Evolutionary conservation across 2,113 vertebrate genomes (phyloP).

Genomic region (Camelus dromedarius): DNA sequence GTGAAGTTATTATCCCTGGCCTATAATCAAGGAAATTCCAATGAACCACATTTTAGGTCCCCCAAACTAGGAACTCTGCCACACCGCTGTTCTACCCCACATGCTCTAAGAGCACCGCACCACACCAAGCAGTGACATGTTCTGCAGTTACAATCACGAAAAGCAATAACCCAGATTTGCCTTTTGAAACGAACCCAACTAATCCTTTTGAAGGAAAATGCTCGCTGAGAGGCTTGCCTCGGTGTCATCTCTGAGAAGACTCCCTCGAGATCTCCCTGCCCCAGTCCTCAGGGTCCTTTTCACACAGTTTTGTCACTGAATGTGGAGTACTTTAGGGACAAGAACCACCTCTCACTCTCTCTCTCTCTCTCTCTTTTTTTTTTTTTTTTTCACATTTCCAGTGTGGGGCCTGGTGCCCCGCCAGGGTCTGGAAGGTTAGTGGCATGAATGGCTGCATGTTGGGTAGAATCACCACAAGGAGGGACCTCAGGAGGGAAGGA

Average conservation of each 20-base stretch:
- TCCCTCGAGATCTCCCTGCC: neutral
- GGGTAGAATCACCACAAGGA: neutral
- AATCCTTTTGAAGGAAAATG: neutral
- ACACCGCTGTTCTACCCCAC: neutral
- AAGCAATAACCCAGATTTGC: neutral
- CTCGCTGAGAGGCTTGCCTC: neutral
- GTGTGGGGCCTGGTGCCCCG: neutral
- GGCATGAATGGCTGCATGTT: neutral
- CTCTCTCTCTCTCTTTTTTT: too few relatives aligned
- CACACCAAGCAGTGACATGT: neutral
- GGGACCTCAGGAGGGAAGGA: neutral
- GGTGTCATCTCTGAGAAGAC: neutral
- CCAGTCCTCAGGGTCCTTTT: neutral
- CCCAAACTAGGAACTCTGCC: neutral
- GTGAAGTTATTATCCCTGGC: neutral
- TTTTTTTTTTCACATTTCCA: neutral
- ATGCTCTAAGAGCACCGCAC: neutral
- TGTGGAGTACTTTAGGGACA: neutral
- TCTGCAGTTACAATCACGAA: neutral
- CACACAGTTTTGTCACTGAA: neutral
- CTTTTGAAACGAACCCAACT: constrained; percentile 43
- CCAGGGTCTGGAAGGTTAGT: neutral
- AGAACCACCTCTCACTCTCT: neutral
- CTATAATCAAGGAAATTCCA: neutral
- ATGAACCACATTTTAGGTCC: neutral